Evolutionary conservation across 2,888 invertebrate species (phyloP).

Genomic region (Lamellibrachia columna): DNA sequence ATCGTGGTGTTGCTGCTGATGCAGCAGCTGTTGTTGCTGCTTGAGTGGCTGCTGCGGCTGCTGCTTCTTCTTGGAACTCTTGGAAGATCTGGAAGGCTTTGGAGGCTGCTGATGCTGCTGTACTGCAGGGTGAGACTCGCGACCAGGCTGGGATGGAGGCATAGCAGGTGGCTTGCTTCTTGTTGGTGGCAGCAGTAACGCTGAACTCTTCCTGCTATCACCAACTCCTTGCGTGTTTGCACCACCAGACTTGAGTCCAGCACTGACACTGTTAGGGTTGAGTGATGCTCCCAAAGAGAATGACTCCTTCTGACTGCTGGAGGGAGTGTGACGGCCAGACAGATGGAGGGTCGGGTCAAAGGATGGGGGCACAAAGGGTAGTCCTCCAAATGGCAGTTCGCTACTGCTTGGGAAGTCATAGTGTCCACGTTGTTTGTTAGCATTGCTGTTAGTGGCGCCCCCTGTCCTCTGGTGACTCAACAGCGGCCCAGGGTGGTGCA

Average conservation of each 20-base stretch:
- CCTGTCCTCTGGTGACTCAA: not conserved
- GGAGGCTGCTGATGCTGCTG: not conserved
- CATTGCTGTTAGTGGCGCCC: not conserved
- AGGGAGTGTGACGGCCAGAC: not conserved
- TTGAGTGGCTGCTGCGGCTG: constrained; percentile 27
- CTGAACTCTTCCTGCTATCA: not conserved
- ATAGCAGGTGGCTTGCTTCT: not conserved
- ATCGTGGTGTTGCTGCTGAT: constrained; percentile 22
- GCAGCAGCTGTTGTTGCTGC: constrained; percentile 25
- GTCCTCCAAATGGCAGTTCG: not conserved
- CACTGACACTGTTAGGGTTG: not conserved
- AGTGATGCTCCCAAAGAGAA: not conserved
- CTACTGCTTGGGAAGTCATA: constrained; percentile 19
- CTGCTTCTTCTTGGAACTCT: constrained; percentile 27
- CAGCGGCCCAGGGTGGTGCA: constrained; percentile 25
- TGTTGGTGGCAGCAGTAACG: not conserved
- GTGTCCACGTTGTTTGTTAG: constrained; percentile 7
- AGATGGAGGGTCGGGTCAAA: not conserved
- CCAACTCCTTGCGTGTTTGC: not conserved
- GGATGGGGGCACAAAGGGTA: not conserved
- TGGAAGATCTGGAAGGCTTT: constrained; percentile 23
- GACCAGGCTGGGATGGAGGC: not conserved
- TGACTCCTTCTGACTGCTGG: not conserved
- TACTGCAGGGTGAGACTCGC: not conserved
- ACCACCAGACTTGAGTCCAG: not conserved